Percentiles rank a stretch among this genome's conserved stretches.
Conservation (phyloP, 2,113 vertebrate species). For the Fukomys damarensis region DNA sequence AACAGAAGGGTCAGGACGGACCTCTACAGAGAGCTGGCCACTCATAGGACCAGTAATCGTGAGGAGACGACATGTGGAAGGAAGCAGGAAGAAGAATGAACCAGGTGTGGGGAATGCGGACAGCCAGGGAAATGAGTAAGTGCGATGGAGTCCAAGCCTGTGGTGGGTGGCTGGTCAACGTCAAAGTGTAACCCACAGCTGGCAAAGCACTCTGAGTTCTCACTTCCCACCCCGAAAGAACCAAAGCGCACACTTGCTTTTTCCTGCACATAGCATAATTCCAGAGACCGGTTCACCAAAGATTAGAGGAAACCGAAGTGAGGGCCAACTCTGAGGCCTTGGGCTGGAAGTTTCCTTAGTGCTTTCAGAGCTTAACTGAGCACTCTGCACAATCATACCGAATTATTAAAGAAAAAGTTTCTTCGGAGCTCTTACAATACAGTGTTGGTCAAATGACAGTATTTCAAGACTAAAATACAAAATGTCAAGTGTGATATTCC, state of each 20-base stretch:
- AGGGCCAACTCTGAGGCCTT: not conserved
- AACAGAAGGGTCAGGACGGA: not conserved
- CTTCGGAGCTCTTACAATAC: not conserved
- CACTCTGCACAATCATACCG: not conserved
- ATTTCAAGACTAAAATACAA: constrained; percentile 8
- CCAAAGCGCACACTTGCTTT: not conserved
- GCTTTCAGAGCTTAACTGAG: constrained; percentile 5
- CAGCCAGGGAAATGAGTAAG: not conserved
- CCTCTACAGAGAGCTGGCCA: not conserved
- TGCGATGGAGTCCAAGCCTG: not conserved
- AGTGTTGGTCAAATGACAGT: constrained; percentile 8
- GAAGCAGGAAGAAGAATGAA: not conserved
- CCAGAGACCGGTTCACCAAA: not conserved
- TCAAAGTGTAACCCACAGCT: not conserved
- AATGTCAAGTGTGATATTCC: not conserved
- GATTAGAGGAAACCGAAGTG: not conserved
- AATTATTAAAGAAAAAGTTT: constrained; percentile 20
- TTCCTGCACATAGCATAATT: not conserved
- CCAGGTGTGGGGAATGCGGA: not conserved
- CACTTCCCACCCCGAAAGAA: not conserved
- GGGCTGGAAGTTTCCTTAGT: not conserved
- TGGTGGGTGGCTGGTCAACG: not conserved
- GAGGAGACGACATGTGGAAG: not conserved
- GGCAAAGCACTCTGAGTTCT: not conserved
- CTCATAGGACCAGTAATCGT: not conserved